Conservation (phyloP, 1,140 invertebrate species). For the Arctopsyche grandis region DNA sequence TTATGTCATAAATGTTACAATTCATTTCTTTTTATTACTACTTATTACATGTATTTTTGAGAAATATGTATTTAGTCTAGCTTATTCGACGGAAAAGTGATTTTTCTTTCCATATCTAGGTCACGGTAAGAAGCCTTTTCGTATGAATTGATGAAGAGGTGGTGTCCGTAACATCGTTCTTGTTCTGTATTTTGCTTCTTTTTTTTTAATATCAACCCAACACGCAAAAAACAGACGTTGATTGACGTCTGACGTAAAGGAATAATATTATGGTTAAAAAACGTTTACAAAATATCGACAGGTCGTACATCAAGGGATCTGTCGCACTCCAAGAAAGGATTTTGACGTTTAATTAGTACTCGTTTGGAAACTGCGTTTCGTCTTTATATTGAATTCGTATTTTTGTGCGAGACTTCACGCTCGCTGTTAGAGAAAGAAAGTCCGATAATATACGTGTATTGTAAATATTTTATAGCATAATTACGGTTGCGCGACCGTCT, state of each 20-base stretch:
- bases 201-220: neutral
- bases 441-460: too few species aligned
- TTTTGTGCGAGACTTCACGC: too few species aligned
- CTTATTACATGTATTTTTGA: too few species aligned
- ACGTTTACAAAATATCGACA: neutral
- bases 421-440: too few species aligned
- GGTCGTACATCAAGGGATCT: neutral
- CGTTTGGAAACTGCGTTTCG: too few species aligned
- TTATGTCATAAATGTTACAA: neutral
- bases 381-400: too few species aligned
- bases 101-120: neutral
- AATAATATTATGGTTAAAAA: neutral
- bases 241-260: neutral
- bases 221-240: conserved; percentile 5
- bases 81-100: neutral
- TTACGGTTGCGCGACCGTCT: too few species aligned
- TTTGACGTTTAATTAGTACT: too few species aligned
- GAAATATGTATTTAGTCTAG: too few species aligned
- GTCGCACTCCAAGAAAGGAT: too few species aligned
- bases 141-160: conserved; percentile 12
- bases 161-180: neutral
- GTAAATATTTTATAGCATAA: too few species aligned
- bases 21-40: too few species aligned
- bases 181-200: neutral
- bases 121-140: neutral